Base-by-base conservation (phyloP, 2,113 vertebrate species). In the Cyanoderma ruficeps region DNA sequence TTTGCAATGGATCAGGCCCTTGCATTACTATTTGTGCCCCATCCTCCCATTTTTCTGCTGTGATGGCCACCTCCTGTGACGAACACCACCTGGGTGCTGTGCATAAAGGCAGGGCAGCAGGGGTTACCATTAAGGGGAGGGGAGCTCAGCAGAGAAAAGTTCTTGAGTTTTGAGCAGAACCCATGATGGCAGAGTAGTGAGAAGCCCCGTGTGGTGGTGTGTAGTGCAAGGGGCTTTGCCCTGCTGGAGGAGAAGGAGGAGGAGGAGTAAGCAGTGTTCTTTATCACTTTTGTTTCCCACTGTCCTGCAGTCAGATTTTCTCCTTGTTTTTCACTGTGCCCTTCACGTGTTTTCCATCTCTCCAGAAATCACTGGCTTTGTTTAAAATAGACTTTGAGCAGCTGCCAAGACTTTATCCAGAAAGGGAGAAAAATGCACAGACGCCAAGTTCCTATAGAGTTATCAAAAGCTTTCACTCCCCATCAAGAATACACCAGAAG, bases 381-480 rank as follows among this genome's bases (percentile, higher is more conserved):
- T 96, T 96, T 97, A 97, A 97, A 97, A 97, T 95, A 96, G 95
- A 95, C 35, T 67, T 9, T 1, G 10, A 88, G 79, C 0, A 0
- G 35, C 96, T 97, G 96, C 96, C 97, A 97, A 96, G 83, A 89
- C 79, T 97, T 88, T 93, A 93, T 97, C 95, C 94, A 96, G 91
- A 90, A 88, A 92, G 57, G 63, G 49, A 85, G 79, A 92, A 77
- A 95, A 94, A 74, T 1, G 16, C 37, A 81, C 0, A 0, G 71
- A 90, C 3, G 88, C 95, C 96, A 97, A 96, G 96, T 93, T 96
- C 93, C 94, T 96, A 96, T 95, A 94, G 95, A 96, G 78, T 95
- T 95, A 93, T 97, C 94, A 97, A 83, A 94, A 97, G 70, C 85
- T 94, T 95, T 95, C 89, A 69, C 70, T 95, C 94, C 81, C 70